A percentile compares a stretch with the other conserved stretches of the same genome.
Conservation (phyloP, 2,797 vertebrate species). For the Thaleichthys pacificus region DNA sequence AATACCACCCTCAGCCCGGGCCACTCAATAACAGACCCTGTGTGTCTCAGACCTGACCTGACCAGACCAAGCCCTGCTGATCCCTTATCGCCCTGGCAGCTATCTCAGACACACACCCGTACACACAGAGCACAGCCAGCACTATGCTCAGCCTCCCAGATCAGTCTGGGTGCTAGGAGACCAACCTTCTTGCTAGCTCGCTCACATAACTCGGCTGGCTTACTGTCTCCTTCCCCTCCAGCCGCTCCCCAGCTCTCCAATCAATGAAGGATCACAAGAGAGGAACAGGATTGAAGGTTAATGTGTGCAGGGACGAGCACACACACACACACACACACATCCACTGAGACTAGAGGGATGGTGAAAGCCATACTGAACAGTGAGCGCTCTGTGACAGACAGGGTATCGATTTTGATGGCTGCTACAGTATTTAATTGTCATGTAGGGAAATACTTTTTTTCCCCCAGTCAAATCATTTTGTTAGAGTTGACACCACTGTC, state of each 20-base stretch:
- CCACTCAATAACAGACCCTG: constrained; percentile 1
- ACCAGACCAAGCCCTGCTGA: background rate
- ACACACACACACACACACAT: background rate
- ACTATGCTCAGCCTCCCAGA: background rate
- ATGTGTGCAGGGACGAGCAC: constrained; percentile 46
- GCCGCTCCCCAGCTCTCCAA: constrained; percentile 38
- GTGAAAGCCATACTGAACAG: background rate
- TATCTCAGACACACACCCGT: background rate
- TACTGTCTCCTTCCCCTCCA: constrained; percentile 4
- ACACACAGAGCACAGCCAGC: background rate
- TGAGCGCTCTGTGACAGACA: background rate
- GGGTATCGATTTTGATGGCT: background rate
- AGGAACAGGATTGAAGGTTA: constrained; percentile 67
- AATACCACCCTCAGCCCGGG: background rate
- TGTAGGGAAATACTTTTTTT: background rate
- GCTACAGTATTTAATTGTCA: background rate
- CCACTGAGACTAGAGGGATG: background rate
- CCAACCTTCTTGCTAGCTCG: background rate
- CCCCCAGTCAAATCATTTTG: too few species aligned
- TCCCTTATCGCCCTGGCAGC: background rate
- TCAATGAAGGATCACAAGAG: constrained; percentile 60
- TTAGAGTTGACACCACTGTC: too few species aligned
- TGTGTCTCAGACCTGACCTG: background rate
- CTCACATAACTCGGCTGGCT: background rate
- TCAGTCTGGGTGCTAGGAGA: constrained; percentile 21